Evolutionary conservation across 2,113 vertebrate genomes (phyloP).

Genomic region (rat (Rattus norvegicus)): DNA sequence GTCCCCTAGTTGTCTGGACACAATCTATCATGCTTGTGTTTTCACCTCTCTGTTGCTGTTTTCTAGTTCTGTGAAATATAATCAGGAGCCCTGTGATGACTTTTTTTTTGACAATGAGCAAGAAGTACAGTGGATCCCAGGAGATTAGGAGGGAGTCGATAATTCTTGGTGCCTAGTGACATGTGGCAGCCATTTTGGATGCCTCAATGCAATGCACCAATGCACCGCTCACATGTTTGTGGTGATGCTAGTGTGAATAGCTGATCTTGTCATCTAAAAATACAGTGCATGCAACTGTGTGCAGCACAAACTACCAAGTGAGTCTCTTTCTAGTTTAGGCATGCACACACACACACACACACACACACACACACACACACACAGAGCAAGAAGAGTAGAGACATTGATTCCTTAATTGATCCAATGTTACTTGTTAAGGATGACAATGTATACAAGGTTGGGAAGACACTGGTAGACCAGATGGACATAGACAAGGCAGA

Average conservation of each 20-base stretch:
- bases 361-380: no score
- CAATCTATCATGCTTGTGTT: background rate
- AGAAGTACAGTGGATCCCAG: background rate
- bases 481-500: background rate
- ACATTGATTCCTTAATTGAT: background rate
- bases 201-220: background rate
- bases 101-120: background rate
- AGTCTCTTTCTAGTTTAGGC: background rate
- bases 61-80: background rate
- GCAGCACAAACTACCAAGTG: background rate
- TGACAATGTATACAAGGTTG: background rate
- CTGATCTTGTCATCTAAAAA: background rate
- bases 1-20: background rate
- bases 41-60: background rate
- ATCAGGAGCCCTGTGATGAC: background rate
- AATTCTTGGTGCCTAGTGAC: background rate
- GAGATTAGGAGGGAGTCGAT: background rate
- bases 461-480: background rate
- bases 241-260: background rate
- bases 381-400: background rate
- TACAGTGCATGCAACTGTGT: background rate
- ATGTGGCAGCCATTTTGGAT: background rate
- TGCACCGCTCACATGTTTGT: background rate
- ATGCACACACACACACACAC: no score
- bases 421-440: background rate